These are phyloP conservation scores for Stratiomys singularior DNA, from an alignment of 2,888 invertebrate genomes.

Conservation along the genomic window DNA sequence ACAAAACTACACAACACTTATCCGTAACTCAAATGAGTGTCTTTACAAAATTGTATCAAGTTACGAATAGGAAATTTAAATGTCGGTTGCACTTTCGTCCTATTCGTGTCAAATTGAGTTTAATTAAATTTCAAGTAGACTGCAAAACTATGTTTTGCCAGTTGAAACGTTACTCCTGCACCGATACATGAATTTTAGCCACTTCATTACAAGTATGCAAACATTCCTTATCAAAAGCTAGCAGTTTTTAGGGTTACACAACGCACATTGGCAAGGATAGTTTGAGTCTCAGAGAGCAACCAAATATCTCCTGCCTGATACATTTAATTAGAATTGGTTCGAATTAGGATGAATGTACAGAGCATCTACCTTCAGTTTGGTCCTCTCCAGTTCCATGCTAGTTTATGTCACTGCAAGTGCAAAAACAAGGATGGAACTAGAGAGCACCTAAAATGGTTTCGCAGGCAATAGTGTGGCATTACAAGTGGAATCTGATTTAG, in stretches of 20 bases:
- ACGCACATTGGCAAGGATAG: neutral
- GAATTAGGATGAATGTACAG: conserved; percentile 6
- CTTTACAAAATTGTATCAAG: neutral
- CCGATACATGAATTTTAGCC: neutral
- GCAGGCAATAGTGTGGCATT: neutral
- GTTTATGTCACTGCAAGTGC: neutral
- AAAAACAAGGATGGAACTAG: neutral
- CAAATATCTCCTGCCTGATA: conserved; percentile 23
- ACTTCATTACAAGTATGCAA: neutral
- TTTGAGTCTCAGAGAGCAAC: neutral
- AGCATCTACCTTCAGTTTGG: neutral
- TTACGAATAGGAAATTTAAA: neutral
- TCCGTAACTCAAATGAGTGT: neutral
- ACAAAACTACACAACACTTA: neutral
- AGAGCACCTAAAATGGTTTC: neutral
- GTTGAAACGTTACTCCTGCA: neutral
- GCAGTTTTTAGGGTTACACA: neutral
- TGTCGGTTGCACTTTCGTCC: conserved; percentile 4
- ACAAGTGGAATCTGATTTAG: conserved; percentile 42
- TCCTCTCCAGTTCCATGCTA: neutral
- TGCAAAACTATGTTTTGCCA: neutral
- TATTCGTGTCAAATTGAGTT: conserved; percentile 49
- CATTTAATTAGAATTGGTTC: conserved; percentile 46
- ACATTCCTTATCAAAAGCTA: neutral
- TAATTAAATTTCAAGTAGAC: conserved; percentile 49